phyloP scores from a whole-genome alignment of 2,888 invertebrate genomes.

The Nomada ruficornis region DNA sequence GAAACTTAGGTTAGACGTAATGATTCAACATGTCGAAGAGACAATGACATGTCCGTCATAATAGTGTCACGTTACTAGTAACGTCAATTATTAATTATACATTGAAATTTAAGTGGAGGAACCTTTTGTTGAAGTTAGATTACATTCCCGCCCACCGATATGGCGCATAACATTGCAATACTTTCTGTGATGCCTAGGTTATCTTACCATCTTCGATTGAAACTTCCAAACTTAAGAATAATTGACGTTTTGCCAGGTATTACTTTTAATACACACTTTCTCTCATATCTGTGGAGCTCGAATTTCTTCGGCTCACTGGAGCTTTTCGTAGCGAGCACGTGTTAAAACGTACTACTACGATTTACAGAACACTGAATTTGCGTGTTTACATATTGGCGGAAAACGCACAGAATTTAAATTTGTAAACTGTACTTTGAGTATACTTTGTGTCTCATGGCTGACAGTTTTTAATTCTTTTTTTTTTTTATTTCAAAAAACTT shows the following conservation, averaged over 20 bases:
- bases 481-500: neutral
- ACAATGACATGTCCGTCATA: neutral
- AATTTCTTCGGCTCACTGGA: constrained; percentile 13
- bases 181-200: constrained; percentile 78
- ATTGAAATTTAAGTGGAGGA: neutral
- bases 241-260: constrained; percentile 77
- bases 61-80: neutral
- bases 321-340: constrained; percentile 58
- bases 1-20: constrained; percentile 49
- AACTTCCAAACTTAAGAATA: constrained; percentile 76
- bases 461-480: constrained; percentile 3
- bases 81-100: neutral
- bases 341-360: constrained; percentile 53
- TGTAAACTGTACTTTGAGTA: constrained; percentile 24
- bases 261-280: constrained; percentile 30
- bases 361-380: constrained; percentile 41
- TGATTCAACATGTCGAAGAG: constrained; percentile 10
- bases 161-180: constrained; percentile 71
- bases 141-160: constrained; percentile 47
- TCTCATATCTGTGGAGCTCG: constrained; percentile 16
- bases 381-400: constrained; percentile 45
- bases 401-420: constrained; percentile 48
- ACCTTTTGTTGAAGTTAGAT: constrained; percentile 16
- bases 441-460: neutral
- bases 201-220: constrained; percentile 73